Percentiles rank a stretch among this genome's conserved stretches.
phyloP scores from a whole-genome alignment of 1,140 invertebrate genomes.

The Atta cephalotes region DNA sequence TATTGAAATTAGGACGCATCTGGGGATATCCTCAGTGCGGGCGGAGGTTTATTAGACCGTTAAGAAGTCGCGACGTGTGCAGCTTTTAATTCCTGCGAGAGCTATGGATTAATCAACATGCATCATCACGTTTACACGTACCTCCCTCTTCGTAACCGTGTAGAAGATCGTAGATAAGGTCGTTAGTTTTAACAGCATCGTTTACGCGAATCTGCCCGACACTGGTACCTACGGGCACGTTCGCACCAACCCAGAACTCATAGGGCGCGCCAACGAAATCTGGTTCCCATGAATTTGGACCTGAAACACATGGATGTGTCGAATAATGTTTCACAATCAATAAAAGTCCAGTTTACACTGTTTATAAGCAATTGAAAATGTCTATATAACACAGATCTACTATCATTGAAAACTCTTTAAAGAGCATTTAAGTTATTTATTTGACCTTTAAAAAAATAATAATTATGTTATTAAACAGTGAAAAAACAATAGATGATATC shows the following conservation, averaged over 20 bases:
- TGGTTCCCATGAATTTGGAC: slow-evolving; percentile 87
- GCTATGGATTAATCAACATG: slow-evolving; percentile 15
- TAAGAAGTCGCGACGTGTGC: slow-evolving; percentile 16
- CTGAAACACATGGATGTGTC: slow-evolving; percentile 73
- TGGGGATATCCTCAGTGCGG: not conserved
- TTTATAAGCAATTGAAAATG: not conserved
- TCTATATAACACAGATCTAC: not conserved
- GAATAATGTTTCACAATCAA: not conserved
- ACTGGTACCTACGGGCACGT: slow-evolving; percentile 93
- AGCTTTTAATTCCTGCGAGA: not conserved
- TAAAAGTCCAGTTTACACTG: not conserved
- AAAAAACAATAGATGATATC: not conserved
- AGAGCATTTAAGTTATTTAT: not conserved
- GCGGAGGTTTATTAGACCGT: slow-evolving; percentile 7
- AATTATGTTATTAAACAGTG: not conserved
- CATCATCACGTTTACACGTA: slow-evolving; percentile 77
- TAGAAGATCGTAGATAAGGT: slow-evolving; percentile 92
- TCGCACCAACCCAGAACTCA: slow-evolving; percentile 95
- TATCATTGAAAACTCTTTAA: not conserved
- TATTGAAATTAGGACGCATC: slow-evolving; percentile 45
- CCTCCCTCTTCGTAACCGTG: slow-evolving; percentile 94
- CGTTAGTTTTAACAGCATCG: slow-evolving; percentile 89
- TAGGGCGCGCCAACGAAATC: slow-evolving; percentile 96
- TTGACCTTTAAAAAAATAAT: not conserved
- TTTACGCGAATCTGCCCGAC: slow-evolving; percentile 94